Conservation (phyloP, 2,888 invertebrate genomes). For the Pantelozetes paolii region DNA sequence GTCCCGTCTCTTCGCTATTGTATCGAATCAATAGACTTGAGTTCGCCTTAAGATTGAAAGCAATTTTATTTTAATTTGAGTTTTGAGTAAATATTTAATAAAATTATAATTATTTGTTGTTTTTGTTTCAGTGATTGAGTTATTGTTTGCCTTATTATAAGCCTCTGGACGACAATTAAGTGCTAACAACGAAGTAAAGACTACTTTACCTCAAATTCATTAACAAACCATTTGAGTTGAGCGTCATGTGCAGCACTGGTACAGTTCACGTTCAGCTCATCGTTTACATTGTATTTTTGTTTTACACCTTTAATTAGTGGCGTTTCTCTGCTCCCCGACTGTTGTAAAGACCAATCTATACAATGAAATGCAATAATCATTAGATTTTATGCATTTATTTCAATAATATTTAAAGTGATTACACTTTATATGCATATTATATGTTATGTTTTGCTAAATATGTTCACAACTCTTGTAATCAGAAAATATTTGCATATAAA, state of each 20-base stretch:
- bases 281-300: constrained; percentile 42
- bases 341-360: constrained; percentile 15
- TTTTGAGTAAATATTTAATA: no score
- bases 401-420: no score
- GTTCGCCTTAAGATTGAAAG: constrained; percentile 34
- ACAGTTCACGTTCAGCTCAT: constrained; percentile 40
- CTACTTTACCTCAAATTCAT: constrained; percentile 38
- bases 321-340: constrained; percentile 39
- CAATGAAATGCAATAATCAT: neutral
- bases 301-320: constrained; percentile 41
- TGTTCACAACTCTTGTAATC: no score
- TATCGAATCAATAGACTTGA: constrained; percentile 38
- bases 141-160: neutral
- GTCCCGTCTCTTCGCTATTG: neutral
- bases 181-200: neutral
- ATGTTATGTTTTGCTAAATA: neutral
- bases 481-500: no score
- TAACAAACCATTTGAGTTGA: constrained; percentile 40
- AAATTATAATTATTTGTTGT: no score
- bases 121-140: neutral
- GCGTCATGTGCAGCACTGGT: constrained; percentile 29
- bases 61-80: no score
- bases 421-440: no score
- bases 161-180: neutral
- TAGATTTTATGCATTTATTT: neutral